Evolutionary conservation across 2,797 vertebrate species (phyloP), one percentile per base, ranked within the genome.

Genomic region (Mallotus villosus): DNA sequence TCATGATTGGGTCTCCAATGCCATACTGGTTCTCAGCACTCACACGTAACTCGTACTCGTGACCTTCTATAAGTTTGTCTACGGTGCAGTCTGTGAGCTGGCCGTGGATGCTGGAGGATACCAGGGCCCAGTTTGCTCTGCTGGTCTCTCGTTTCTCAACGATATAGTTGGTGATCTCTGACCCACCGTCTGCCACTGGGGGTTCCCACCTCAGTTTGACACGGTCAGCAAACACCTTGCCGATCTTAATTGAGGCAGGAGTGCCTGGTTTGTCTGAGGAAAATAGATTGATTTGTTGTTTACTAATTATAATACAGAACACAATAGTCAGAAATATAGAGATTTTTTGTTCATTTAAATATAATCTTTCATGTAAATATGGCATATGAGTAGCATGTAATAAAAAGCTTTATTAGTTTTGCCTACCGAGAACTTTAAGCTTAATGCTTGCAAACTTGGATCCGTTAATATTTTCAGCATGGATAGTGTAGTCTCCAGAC

Each of bases 11-110:
- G 53, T 99, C 97, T 19, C 98, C 98, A 65, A 97, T 92, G 77
- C 97, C 98, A 0, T 98, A 99, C 86, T 98, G 98, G 87, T 99
- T 99, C 90, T 99, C 98, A 85, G 98, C 98, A 81, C 95, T 96
- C 82, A 99, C 94, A 61, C 96, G 95, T 92, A 99, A 99, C 89
- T 99, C 93, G 80, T 99, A 99, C 78, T 99, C 98, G 12, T 99
- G 98, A 64, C 97, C 97, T 82, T 99, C 97, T 69, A 99, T 98
- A 37, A 99, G 91, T 85, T 95, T 99, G 78, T 99, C 97, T 73
- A 99, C 96, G 0, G 91, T 94, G 86, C 95, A 96, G 86, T 96
- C 95, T 3, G 97, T 99, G 85, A 92, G 82, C 69, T 95, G 95
- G 49, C 93, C 93, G 6, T 87, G 85, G 75, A 98, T 87, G 53